A percentile compares a stretch with the other conserved stretches of the same genome.
Conservation (phyloP, 2,113 vertebrate species). For the Brevimyrus niger region DNA sequence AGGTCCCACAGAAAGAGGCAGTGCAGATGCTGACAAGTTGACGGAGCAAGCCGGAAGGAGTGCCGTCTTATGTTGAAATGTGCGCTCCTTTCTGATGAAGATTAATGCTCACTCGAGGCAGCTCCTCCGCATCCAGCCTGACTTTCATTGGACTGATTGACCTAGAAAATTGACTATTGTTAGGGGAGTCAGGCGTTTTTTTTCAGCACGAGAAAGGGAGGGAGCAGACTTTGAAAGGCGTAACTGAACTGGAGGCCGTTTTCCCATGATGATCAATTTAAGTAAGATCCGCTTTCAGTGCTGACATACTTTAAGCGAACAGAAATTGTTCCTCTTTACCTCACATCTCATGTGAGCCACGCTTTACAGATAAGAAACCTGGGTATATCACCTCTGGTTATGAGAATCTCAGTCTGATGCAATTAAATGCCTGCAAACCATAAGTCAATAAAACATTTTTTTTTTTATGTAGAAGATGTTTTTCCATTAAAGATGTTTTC, state of each 20-base stretch:
- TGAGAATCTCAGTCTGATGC: not conserved
- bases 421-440: not conserved
- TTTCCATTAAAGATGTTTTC: not conserved
- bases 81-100: slow-evolving; percentile 28
- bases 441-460: not conserved
- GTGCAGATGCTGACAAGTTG: not conserved
- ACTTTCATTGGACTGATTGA: slow-evolving; percentile 33
- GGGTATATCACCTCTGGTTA: not conserved
- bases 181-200: slow-evolving; percentile 32
- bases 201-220: slow-evolving; percentile 53
- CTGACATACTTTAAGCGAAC: slow-evolving; percentile 5
- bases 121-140: slow-evolving; percentile 20
- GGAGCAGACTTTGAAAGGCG: slow-evolving; percentile 46
- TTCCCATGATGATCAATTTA: slow-evolving; percentile 55
- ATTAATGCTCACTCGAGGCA: slow-evolving; percentile 22
- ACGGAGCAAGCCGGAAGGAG: slow-evolving; percentile 21
- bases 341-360: not conserved
- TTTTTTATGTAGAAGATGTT: not conserved
- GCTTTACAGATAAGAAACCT: not conserved
- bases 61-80: slow-evolving; percentile 15
- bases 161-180: slow-evolving; percentile 28
- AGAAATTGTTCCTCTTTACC: not conserved
- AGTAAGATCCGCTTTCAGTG: slow-evolving; percentile 28
- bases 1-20: slow-evolving; percentile 24
- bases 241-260: slow-evolving; percentile 50